A percentile compares a stretch with the other conserved stretches of the same genome.
These are phyloP conservation scores for Crax fasciolata DNA, from an alignment of 2,797 vertebrate species.

Conservation along the genomic window DNA sequence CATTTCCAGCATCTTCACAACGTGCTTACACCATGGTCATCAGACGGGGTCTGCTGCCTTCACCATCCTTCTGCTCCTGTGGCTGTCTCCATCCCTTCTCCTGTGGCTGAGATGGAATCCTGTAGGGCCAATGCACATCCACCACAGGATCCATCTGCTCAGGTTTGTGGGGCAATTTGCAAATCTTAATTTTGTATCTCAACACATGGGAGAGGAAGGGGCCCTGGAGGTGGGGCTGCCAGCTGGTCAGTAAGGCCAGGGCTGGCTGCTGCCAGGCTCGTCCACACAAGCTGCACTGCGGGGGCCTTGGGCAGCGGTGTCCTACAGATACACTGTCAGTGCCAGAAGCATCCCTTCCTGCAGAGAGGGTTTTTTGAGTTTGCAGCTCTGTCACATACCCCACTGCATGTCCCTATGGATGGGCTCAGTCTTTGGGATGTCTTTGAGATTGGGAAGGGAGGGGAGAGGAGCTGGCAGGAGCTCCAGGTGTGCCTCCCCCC, in stretches of 20 bases:
- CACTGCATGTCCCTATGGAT: neutral
- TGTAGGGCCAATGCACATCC: neutral
- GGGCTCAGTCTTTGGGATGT: neutral
- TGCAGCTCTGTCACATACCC: neutral
- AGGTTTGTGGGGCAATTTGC: neutral
- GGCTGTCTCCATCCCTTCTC: neutral
- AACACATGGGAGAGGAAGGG: rapidly evolving
- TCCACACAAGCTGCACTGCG: rapidly evolving
- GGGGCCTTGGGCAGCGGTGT: neutral
- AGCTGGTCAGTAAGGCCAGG: neutral
- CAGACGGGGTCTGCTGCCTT: neutral
- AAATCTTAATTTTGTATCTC: neutral
- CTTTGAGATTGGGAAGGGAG: neutral
- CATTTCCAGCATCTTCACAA: neutral
- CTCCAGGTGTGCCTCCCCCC: neutral
- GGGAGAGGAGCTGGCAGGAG: neutral
- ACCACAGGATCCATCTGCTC: neutral
- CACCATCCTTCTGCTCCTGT: rapidly evolving
- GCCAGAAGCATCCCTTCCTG: neutral
- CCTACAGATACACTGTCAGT: neutral
- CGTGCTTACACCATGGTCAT: rapidly evolving
- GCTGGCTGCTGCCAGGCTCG: neutral
- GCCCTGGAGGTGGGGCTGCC: neutral
- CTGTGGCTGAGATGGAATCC: neutral
- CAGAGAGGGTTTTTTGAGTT: neutral